Evolutionary conservation across 2,113 vertebrate genomes (phyloP).

Genomic region (Aspidoscelis tigris): DNA sequence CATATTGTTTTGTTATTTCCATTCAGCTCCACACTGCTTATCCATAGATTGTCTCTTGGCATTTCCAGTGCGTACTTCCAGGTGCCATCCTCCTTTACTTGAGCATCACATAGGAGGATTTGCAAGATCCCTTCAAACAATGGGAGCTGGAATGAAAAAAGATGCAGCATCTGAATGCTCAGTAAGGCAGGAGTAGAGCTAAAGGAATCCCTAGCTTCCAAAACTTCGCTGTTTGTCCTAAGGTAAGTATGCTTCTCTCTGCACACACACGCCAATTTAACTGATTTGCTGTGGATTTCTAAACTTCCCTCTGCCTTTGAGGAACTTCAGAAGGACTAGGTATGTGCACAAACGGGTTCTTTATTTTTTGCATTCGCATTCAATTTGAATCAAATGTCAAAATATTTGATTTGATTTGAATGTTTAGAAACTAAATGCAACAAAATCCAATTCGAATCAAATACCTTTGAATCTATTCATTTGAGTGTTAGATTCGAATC

Average conservation of each 20-base stretch:
- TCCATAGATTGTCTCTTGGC: constrained; percentile 39
- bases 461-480: too few relatives aligned
- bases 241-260: not conserved
- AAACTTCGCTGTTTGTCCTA: constrained; percentile 6
- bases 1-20: constrained; percentile 73
- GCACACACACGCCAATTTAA: not conserved
- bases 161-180: constrained; percentile 7
- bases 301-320: constrained; percentile 1
- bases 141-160: constrained; percentile 35
- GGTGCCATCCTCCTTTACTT: constrained; percentile 36
- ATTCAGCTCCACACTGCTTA: constrained; percentile 54
- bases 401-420: too few relatives aligned
- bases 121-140: not conserved
- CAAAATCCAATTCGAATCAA: too few relatives aligned
- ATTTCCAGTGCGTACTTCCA: constrained; percentile 1
- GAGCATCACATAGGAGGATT: not conserved
- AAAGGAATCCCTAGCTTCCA: not conserved
- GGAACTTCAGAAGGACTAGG: not conserved
- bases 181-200: constrained; percentile 27
- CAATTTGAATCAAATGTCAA: too few relatives aligned
- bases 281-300: not conserved
- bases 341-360: too few relatives aligned
- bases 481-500: too few relatives aligned
- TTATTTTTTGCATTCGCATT: too few relatives aligned
- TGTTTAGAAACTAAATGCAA: too few relatives aligned